These are phyloP conservation scores for Lutjanus campechanus DNA, from an alignment of 2,797 vertebrate genomes.

Conservation along the genomic window DNA sequence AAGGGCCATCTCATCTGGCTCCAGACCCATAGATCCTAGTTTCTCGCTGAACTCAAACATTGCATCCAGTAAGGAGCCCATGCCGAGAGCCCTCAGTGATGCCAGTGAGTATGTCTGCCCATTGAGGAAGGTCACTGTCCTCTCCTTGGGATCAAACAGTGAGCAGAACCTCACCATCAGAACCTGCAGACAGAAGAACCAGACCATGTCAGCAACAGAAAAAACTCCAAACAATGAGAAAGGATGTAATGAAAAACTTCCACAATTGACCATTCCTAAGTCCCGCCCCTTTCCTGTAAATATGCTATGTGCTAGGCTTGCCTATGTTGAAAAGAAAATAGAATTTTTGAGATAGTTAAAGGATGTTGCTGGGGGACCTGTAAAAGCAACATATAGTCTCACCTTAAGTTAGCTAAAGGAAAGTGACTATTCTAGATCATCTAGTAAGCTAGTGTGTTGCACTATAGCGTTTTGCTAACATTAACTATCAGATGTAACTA, in stretches of 20 bases:
- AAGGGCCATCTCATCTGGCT: constrained; percentile 88
- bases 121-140: constrained; percentile 86
- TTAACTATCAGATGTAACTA: no score
- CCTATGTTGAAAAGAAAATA: no score
- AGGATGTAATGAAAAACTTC: background rate
- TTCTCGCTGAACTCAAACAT: constrained; percentile 92
- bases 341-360: no score
- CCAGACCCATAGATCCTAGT: constrained; percentile 83
- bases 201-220: constrained; percentile 30
- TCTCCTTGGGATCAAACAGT: constrained; percentile 85
- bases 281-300: no score
- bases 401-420: no score
- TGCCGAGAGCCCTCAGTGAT: constrained; percentile 85
- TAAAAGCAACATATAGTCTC: no score
- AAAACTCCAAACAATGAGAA: background rate
- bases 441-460: no score
- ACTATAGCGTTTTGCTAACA: no score
- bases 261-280: background rate
- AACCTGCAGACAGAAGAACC: constrained; percentile 72
- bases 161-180: constrained; percentile 89
- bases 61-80: constrained; percentile 84
- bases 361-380: no score
- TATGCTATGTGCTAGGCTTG: no score
- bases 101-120: constrained; percentile 86
- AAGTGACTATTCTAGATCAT: no score